These are phyloP conservation scores for Siniperca knerii DNA, from an alignment of 2,113 vertebrate species.

Conservation along the genomic window DNA sequence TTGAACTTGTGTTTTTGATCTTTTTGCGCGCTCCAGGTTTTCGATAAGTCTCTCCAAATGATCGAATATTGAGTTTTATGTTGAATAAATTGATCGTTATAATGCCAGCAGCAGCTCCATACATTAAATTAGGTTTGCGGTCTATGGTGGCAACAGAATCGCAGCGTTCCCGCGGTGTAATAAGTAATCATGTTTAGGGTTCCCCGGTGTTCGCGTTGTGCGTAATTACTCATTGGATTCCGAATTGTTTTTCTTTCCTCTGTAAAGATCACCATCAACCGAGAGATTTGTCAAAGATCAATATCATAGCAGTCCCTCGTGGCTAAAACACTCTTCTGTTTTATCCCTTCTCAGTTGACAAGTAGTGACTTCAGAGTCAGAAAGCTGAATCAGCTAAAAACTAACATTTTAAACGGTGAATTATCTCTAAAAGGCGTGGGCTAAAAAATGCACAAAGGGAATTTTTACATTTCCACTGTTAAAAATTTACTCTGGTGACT, in stretches of 20 bases:
- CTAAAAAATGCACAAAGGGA: background rate
- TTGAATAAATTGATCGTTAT: background rate
- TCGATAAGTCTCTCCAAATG: background rate
- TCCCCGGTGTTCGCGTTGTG: background rate
- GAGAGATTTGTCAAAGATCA: background rate
- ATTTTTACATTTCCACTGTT: background rate
- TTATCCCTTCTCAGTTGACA: background rate
- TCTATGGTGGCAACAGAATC: background rate
- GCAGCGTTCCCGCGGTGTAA: background rate
- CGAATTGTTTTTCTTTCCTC: background rate
- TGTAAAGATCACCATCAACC: background rate
- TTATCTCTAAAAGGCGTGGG: background rate
- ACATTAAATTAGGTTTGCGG: background rate
- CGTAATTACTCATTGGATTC: conserved; percentile 67
- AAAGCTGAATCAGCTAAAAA: background rate
- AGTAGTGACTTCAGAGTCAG: background rate
- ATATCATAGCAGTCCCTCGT: too few relatives aligned
- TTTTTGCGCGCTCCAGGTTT: conserved; percentile 3
- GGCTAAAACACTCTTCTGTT: background rate
- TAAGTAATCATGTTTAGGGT: background rate
- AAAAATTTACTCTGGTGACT: background rate
- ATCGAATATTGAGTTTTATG: background rate
- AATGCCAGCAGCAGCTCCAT: background rate
- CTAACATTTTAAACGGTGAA: background rate
- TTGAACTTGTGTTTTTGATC: background rate